phyloP scores from a whole-genome alignment of 2,888 invertebrate species.

The Antheraea assamensis region DNA sequence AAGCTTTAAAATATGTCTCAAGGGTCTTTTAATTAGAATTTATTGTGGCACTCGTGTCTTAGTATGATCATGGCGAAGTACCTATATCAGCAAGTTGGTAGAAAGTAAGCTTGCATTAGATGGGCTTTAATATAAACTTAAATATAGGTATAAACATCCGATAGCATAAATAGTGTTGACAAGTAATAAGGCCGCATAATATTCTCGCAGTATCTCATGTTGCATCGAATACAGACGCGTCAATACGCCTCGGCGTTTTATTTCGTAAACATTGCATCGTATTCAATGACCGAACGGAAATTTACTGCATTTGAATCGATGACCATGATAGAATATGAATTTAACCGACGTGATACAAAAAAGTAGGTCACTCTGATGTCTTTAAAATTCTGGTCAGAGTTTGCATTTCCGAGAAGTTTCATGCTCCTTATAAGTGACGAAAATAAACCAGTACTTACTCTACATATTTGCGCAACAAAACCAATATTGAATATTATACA shows the following conservation, averaged over 20 bases:
- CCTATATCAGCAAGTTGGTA: neutral
- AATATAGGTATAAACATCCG: neutral
- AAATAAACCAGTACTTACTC: neutral
- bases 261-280: slow-evolving; percentile 70
- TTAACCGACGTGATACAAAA: neutral
- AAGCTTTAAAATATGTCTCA: neutral
- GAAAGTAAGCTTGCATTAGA: neutral
- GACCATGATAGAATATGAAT: slow-evolving; percentile 3
- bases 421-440: neutral
- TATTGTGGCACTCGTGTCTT: neutral
- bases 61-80: neutral
- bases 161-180: neutral
- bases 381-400: neutral
- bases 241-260: slow-evolving; percentile 48
- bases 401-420: neutral
- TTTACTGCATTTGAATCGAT: slow-evolving; percentile 37
- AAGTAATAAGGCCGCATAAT: slow-evolving; percentile 34
- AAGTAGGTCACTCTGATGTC: neutral
- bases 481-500: neutral
- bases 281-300: slow-evolving; percentile 58
- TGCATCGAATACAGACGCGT: slow-evolving; percentile 35
- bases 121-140: neutral
- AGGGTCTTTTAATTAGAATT: neutral
- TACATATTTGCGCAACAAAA: neutral
- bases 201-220: slow-evolving; percentile 47